Evolutionary conservation across 2,797 vertebrate genomes (phyloP), one percentile per base, ranked within the genome.

Genomic region (Numenius phaeopus): DNA sequence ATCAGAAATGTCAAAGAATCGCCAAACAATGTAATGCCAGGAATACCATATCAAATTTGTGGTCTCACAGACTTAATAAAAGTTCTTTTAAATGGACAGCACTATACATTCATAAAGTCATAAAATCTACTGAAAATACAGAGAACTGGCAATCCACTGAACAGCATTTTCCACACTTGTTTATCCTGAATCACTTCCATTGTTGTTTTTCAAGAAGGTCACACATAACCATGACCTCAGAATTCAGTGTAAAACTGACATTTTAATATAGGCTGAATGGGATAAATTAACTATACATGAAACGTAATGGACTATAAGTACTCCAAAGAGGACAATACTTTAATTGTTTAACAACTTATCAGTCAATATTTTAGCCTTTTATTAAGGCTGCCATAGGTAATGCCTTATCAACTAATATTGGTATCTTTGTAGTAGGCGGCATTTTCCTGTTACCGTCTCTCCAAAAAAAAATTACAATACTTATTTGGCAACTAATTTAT

Each of bases 151-250:
- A 95, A 94, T 88, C 82, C 66, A 81, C 65, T 69, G 23, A 81
- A 93, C n/a, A 70, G 91, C 64, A 64, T 96, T 97, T 92, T 96
- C 91, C 89, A 95, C 75, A 92, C 89, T 96, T 94, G 72, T 91
- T 96, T 90, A 90, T 86, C 46, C 79, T 94, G 79, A 96, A 91
- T 94, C 46, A 46, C 79, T 88, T 75, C 61, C 80, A 94, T 78
- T 96, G 87, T 94, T 92, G 30, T 92, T 89, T 81, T 58, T 77
- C 11, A 12, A 75, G 87, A 64, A 91, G 91, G 96, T 96, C 94
- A 81, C 61, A 58, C 66, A 90, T 54, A 88, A 81, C 50, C 46
- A 47, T 42, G 94, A 97, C 93, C 93, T 94, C 87, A 88, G 84
- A 90, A 84, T 87, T 90, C 75, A 94, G 89, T 90, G 91, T 90